Evolutionary conservation across 2,113 vertebrate species (phyloP).

Genomic region (Recurvirostra avosetta): DNA sequence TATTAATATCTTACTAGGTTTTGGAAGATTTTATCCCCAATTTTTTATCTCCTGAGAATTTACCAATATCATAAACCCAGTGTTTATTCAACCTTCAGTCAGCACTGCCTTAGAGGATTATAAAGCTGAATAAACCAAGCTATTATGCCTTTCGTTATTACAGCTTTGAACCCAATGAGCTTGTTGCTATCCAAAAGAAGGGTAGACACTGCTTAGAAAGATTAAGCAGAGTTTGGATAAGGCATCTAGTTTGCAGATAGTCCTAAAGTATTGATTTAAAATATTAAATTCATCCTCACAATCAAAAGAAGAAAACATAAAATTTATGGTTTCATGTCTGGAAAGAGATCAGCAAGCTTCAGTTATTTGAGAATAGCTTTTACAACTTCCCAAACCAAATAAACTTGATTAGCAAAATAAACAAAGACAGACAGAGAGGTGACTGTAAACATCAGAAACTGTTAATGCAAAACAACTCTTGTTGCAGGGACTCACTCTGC

Average conservation of each 20-base stretch:
- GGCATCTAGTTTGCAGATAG: not conserved
- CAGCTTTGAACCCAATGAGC: not conserved
- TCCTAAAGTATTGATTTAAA: conserved; percentile 23
- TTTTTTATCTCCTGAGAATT: not conserved
- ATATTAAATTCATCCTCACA: not conserved
- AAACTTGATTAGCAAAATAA: conserved; percentile 27
- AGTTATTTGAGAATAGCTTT: conserved; percentile 31
- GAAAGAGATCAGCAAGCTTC: not conserved
- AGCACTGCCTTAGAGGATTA: conserved; percentile 25
- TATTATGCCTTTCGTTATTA: conserved; percentile 15
- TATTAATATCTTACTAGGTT: not conserved
- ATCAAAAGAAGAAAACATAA: not conserved
- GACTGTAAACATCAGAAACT: not conserved
- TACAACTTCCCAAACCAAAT: not conserved
- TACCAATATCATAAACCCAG: not conserved
- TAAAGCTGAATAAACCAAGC: conserved; percentile 20
- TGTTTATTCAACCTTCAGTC: conserved; percentile 27
- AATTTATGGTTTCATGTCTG: not conserved
- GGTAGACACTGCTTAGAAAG: not conserved
- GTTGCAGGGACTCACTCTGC: not conserved
- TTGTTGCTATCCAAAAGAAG: not conserved
- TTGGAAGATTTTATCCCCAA: not conserved
- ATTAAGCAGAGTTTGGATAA: not conserved
- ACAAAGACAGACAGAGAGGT: not conserved
- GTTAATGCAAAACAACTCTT: not conserved